phyloP scores from a whole-genome alignment of 1,140 invertebrate genomes.

The Drosophila biarmipes region DNA sequence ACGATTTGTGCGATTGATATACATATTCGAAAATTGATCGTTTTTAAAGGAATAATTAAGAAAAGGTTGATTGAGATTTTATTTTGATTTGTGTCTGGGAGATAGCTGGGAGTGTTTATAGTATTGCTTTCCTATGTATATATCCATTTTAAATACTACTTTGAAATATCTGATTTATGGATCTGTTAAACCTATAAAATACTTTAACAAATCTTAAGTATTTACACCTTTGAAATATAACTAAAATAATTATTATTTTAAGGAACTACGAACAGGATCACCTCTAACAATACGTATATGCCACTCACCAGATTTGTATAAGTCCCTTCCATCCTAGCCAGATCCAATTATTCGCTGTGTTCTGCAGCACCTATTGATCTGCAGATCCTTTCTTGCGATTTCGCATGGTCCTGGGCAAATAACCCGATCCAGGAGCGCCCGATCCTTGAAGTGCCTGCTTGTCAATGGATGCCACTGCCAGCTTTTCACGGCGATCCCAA shows the following conservation, averaged over 20 bases:
- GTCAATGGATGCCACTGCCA: constrained; percentile 26
- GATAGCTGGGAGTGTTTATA: background rate
- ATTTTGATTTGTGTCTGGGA: background rate
- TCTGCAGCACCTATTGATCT: constrained; percentile 19
- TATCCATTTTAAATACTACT: background rate
- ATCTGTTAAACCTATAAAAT: background rate
- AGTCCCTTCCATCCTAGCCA: constrained; percentile 5
- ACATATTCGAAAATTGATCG: constrained; percentile 16
- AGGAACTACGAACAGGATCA: background rate
- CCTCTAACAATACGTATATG: background rate
- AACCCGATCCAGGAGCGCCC: background rate
- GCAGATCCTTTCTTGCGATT: constrained; percentile 2
- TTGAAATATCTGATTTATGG: too few species aligned
- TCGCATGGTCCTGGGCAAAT: constrained; percentile 23
- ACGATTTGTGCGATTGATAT: constrained; percentile 5
- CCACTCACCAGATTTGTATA: background rate
- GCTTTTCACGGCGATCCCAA: constrained; percentile 40
- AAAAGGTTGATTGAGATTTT: background rate
- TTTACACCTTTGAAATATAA: too few species aligned
- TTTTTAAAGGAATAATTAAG: background rate
- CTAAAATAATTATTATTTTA: background rate
- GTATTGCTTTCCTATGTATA: background rate
- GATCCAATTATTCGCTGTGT: constrained; percentile 40
- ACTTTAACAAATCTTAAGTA: too few species aligned
- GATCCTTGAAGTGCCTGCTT: constrained; percentile 26